Conservation (phyloP, 2,888 invertebrate genomes). For the Tetanocera ferruginea region DNA sequence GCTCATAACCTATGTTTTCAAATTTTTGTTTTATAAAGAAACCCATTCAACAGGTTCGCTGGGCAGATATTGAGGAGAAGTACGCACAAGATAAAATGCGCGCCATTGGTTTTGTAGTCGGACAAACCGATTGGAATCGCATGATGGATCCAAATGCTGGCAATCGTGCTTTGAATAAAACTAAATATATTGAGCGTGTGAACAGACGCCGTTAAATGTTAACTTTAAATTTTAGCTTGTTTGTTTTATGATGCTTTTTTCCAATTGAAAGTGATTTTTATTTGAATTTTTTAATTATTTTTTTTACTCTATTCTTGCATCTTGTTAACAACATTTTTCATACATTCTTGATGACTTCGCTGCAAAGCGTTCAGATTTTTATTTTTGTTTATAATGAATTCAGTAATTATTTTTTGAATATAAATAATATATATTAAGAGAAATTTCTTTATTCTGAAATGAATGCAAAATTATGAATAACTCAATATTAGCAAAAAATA, state of each 20-base stretch:
- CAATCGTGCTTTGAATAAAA: constrained; percentile 89
- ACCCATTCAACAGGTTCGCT: constrained; percentile 81
- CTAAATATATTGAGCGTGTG: constrained; percentile 87
- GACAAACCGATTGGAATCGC: constrained; percentile 95
- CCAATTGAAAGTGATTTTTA: not conserved
- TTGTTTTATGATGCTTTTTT: not conserved
- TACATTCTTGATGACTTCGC: no score
- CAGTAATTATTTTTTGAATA: no score
- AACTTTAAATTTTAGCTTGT: constrained; percentile 46
- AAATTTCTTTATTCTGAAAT: no score
- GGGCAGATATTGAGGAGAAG: constrained; percentile 97
- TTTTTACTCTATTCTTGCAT: not conserved
- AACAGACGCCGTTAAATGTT: constrained; percentile 61
- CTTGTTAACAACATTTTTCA: no score
- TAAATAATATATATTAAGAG: no score
- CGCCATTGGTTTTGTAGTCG: constrained; percentile 96
- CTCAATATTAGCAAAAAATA: no score
- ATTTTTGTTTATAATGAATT: no score
- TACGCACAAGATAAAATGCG: constrained; percentile 93
- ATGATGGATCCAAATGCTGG: constrained; percentile 95
- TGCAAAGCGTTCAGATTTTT: no score
- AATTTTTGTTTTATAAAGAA: not conserved
- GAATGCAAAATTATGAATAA: no score
- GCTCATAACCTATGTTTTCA: not conserved
- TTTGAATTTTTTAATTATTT: not conserved